Base-by-base conservation (phyloP, 2,113 vertebrate genomes). In the Sclerurus mexicanus region DNA sequence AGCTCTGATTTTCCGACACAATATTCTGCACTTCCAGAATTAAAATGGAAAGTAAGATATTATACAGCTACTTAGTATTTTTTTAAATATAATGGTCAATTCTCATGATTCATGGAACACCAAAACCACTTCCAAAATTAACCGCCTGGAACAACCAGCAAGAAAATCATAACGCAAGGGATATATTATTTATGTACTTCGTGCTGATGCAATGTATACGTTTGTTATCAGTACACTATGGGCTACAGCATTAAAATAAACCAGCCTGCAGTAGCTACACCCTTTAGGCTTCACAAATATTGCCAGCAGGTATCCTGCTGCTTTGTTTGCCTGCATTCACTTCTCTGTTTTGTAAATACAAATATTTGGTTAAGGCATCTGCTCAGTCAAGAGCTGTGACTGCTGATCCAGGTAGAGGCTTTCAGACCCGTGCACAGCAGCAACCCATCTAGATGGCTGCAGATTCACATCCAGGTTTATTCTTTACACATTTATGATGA, bases 321-420 rank as follows among this genome's bases (percentile, higher is more conserved):
- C 37, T 63, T 76, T 77, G 71, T 77, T 80, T 86, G 75, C 64
- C 46, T 64, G 35, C 35, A 15, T 75, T 81, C 47, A 75, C 76
- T 55, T 59, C 68, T 88, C 47, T 62, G 68, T 81, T 94, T 88
- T 78, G 73, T 93, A 92, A 93, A 93, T 25, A 93, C 7, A 93
- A 91, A 92, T 93, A 89, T 86, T 90, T 81, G 85, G 64, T 24
- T 72, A 92, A 68, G 82, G 85, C 90, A 86, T n/a, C 47, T 86
- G 90, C 60, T 80, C 56, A 42, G 52, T 20, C 78, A 80, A 25
- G 79, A 91, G 86, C 72, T 63, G 68, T 24, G 60, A 24, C 33
- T 88, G 75, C 75, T 67, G 79, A 83, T 31, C 46, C 62, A 80
- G 71, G 85, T 23, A 31, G 27, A 74, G 78, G 15, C 47, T 93